A percentile compares a stretch with the other conserved stretches of the same genome.
These are phyloP conservation scores for Oreotrochilus melanogaster DNA, from an alignment of 2,113 vertebrate species.

Conservation along the genomic window DNA sequence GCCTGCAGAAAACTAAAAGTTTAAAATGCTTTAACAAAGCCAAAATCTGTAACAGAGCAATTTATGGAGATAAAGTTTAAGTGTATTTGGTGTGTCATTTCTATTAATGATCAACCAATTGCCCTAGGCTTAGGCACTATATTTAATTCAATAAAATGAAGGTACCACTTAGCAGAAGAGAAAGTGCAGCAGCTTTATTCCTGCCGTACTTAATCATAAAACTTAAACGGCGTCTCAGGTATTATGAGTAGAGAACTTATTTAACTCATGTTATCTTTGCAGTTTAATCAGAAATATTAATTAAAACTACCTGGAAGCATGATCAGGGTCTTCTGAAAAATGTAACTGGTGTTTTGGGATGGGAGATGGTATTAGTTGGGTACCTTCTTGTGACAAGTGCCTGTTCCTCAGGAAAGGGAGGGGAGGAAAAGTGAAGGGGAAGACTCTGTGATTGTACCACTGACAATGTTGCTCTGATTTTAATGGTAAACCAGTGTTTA, in stretches of 20 bases:
- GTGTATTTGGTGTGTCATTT: background rate
- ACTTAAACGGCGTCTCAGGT: background rate
- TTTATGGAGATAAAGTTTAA: background rate
- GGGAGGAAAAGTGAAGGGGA: background rate
- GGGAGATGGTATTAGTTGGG: fast-evolving
- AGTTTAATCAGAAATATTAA: background rate
- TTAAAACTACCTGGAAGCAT: background rate
- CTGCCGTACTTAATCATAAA: background rate
- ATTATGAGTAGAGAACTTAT: background rate
- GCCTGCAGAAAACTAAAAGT: background rate
- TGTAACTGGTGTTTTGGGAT: background rate
- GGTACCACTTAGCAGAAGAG: background rate
- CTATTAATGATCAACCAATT: background rate
- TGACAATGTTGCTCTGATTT: background rate
- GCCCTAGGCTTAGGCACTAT: background rate
- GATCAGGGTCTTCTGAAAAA: background rate
- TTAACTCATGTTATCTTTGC: background rate
- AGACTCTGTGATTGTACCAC: background rate
- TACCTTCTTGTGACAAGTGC: background rate
- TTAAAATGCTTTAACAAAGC: background rate
- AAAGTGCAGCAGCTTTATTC: background rate
- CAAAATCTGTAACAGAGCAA: background rate
- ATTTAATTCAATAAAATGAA: background rate
- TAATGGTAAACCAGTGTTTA: background rate
- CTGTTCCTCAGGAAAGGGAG: background rate